Evolutionary conservation across 2,888 invertebrate species (phyloP).

Genomic region (Mechanitis mazaeus): DNA sequence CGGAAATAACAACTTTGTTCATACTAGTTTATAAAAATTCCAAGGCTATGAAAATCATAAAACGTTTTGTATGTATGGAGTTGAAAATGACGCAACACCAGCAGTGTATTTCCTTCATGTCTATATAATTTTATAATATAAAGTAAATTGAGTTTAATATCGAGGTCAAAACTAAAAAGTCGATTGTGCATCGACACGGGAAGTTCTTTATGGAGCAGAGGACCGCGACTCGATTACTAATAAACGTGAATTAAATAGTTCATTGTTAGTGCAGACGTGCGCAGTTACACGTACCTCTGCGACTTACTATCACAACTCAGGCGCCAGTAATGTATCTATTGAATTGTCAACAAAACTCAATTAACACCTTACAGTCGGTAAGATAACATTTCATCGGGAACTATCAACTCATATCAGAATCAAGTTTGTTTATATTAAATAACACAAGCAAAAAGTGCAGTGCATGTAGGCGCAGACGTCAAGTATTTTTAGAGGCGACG

Average conservation of each 20-base stretch:
- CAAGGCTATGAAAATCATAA: neutral
- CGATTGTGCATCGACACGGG: conserved; percentile 53
- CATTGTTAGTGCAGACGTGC: conserved; percentile 29
- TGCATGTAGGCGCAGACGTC: conserved; percentile 28
- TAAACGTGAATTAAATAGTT: conserved; percentile 35
- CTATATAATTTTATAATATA: neutral
- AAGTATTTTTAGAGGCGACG: conserved; percentile 53
- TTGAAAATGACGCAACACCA: neutral
- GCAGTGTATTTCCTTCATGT: neutral
- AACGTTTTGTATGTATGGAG: neutral
- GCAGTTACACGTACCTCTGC: conserved; percentile 20
- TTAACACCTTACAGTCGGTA: neutral
- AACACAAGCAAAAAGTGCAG: conserved; percentile 21
- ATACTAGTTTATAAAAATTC: neutral
- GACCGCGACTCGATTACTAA: conserved; percentile 46
- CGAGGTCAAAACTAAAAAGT: conserved; percentile 42
- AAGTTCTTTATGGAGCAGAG: conserved; percentile 47
- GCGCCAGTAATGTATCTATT: conserved; percentile 12
- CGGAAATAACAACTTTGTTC: neutral
- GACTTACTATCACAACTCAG: conserved; percentile 24
- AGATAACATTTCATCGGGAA: neutral
- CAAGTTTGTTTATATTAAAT: conserved; percentile 11
- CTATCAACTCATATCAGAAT: neutral
- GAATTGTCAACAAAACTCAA: conserved; percentile 10
- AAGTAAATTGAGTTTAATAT: conserved; percentile 29